Evolutionary conservation across 2,797 vertebrate genomes (phyloP).

Genomic region (Octomys mimax): DNA sequence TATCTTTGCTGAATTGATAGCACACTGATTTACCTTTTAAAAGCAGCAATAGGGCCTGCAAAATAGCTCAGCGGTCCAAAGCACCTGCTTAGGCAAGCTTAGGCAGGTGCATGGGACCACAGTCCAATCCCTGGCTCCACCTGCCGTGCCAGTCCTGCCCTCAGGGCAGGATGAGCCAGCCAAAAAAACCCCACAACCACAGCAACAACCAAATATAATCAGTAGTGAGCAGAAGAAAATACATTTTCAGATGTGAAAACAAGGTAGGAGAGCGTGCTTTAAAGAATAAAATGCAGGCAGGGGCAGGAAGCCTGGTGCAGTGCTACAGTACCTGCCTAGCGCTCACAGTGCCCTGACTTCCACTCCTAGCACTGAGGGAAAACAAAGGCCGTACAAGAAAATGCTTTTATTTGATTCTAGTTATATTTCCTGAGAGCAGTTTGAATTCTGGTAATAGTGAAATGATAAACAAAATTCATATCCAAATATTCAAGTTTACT

Average conservation of each 20-base stretch:
- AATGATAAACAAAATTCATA: not conserved
- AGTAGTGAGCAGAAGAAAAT: not conserved
- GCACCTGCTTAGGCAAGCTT: no score
- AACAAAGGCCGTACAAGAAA: not conserved
- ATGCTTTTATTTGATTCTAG: constrained; percentile 5
- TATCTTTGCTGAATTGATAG: not conserved
- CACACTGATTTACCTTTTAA: constrained; percentile 16
- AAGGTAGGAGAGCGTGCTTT: not conserved
- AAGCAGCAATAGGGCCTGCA: not conserved
- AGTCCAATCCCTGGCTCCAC: no score
- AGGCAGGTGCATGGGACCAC: no score
- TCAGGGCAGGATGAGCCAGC: no score
- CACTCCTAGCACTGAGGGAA: not conserved
- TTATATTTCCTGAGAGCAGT: not conserved
- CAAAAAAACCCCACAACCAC: no score
- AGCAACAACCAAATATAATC: not conserved
- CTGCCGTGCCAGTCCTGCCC: no score
- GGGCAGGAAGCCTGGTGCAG: not conserved
- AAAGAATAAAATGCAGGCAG: not conserved
- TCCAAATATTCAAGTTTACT: not conserved
- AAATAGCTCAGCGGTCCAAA: no score
- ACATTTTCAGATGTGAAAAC: not conserved
- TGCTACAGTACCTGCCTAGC: not conserved
- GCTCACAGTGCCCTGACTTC: not conserved
- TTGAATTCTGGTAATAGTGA: not conserved